These are phyloP conservation scores for Platorchestia sp. DNA, from an alignment of 1,140 invertebrate genomes.

Conservation along the genomic window DNA sequence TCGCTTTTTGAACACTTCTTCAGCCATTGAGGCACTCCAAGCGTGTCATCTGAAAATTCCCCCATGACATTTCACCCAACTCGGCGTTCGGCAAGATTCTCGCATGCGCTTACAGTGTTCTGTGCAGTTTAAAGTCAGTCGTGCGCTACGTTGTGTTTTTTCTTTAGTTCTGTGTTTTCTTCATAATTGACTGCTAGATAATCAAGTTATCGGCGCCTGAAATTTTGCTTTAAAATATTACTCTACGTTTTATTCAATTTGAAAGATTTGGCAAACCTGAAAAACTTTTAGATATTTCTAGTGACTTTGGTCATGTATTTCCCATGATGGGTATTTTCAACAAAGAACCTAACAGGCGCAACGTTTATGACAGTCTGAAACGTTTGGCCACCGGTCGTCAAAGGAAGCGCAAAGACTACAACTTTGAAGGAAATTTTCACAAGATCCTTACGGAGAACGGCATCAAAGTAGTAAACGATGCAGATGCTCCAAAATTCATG, in stretches of 20 bases:
- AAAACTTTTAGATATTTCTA: background rate
- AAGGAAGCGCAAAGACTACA: background rate
- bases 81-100: background rate
- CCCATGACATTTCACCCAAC: background rate
- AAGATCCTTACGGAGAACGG: slow-evolving; percentile 11
- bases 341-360: slow-evolving; percentile 1
- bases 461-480: slow-evolving; percentile 34
- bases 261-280: background rate
- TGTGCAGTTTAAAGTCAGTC: background rate
- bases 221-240: background rate
- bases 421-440: background rate
- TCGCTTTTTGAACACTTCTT: background rate
- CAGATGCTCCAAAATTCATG: slow-evolving; percentile 30
- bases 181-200: background rate
- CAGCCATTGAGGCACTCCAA: background rate
- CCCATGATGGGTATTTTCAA: background rate
- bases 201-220: background rate
- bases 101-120: background rate
- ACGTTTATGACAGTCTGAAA: slow-evolving; percentile 17
- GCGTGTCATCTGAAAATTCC: background rate
- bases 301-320: background rate
- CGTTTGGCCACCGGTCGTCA: background rate
- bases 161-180: background rate
- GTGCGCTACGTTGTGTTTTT: background rate
- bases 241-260: background rate